Conservation (phyloP, 2,113 vertebrate genomes). For the Lucifuga dentata region DNA sequence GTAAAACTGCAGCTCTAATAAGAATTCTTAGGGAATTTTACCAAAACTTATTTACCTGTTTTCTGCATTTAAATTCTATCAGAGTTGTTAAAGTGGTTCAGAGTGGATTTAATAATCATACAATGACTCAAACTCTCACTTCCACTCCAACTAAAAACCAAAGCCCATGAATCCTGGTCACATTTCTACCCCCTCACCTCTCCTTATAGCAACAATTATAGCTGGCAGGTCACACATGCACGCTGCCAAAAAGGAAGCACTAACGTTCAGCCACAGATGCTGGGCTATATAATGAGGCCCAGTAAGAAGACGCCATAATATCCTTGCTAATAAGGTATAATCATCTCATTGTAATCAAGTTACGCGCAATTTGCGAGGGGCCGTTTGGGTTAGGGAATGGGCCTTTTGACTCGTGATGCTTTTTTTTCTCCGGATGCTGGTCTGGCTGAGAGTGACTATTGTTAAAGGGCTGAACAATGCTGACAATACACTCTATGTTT, state of each 20-base stretch:
- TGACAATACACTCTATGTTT: conserved; percentile 19
- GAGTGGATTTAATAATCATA: too few relatives aligned
- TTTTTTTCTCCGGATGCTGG: conserved; percentile 56
- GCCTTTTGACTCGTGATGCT: conserved; percentile 68
- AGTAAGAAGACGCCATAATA: conserved; percentile 79
- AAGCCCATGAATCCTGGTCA: conserved; percentile 50
- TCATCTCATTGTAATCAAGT: conserved; percentile 81
- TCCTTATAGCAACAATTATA: conserved; percentile 69
- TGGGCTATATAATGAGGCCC: conserved; percentile 75
- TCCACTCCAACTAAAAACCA: conserved; percentile 35
- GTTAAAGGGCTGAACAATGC: conserved; percentile 29
- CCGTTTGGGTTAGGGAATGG: conserved; percentile 59
- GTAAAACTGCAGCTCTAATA: too few relatives aligned
- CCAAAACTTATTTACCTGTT: too few relatives aligned
- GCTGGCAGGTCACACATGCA: conserved; percentile 73
- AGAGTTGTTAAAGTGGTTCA: too few relatives aligned
- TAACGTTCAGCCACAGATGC: conserved; percentile 74
- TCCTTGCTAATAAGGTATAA: conserved; percentile 82
- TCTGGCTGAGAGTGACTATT: conserved; percentile 57
- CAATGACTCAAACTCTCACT: conserved; percentile 18
- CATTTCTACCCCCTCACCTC: conserved; percentile 35
- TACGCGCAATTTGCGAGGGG: conserved; percentile 74
- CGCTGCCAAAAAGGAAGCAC: conserved; percentile 69
- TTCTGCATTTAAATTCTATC: too few relatives aligned
- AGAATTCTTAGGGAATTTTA: too few relatives aligned